These are phyloP conservation scores for Lophotriccus pileatus DNA, from an alignment of 2,797 vertebrate species.

Conservation along the genomic window DNA sequence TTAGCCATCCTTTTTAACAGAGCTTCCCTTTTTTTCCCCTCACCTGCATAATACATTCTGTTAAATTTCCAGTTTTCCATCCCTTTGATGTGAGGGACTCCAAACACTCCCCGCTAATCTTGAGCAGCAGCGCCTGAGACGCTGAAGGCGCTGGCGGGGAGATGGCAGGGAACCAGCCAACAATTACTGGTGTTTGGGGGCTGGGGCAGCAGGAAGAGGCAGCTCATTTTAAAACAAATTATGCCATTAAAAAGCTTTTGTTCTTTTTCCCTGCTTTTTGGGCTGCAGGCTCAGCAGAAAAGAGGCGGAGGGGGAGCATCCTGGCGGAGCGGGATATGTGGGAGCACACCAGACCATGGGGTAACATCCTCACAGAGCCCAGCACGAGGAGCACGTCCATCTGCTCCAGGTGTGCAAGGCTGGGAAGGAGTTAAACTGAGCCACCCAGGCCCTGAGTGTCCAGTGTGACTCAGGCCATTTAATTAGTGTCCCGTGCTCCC, in stretches of 20 bases:
- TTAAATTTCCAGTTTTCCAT: conserved; percentile 29
- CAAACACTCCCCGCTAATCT: neutral
- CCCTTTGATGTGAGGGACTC: conserved; percentile 55
- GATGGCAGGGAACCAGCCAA: conserved; percentile 11
- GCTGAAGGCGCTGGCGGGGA: conserved; percentile 4
- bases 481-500: conserved; percentile 60
- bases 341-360: rapidly evolving
- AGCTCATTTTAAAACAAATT: neutral
- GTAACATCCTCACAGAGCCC: rapidly evolving
- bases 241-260: neutral
- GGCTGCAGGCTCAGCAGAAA: neutral
- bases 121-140: neutral
- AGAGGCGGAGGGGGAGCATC: neutral
- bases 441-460: neutral
- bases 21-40: neutral
- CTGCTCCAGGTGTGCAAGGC: neutral
- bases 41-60: conserved; percentile 12
- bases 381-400: rapidly evolving
- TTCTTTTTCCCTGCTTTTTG: neutral
- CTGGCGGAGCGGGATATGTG: rapidly evolving
- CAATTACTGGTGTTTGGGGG: neutral
- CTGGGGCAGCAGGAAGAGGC: neutral
- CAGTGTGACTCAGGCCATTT: conserved; percentile 32
- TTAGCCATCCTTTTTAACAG: neutral
- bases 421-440: neutral